These are phyloP conservation scores for Xylota sylvarum DNA, from an alignment of 2,888 invertebrate species.

Conservation along the genomic window DNA sequence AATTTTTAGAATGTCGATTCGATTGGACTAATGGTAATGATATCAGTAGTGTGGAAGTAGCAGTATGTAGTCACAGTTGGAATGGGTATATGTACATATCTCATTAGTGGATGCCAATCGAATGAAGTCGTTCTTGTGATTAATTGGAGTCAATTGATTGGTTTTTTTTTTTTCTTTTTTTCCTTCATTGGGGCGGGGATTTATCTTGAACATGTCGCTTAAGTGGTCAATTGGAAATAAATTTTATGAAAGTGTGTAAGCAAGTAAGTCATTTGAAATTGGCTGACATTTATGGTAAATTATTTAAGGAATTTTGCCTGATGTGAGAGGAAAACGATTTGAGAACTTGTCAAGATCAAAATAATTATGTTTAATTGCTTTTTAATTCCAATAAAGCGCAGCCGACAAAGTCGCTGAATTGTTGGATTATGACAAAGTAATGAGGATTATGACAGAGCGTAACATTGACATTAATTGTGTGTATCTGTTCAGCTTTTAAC, in stretches of 20 bases:
- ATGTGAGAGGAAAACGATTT: conserved; percentile 38
- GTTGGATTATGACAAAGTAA: not conserved
- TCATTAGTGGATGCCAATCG: conserved; percentile 69
- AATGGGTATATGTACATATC: conserved; percentile 33
- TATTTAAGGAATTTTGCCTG: conserved; percentile 46
- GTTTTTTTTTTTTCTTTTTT: conserved; percentile 32
- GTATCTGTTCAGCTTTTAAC: too few species aligned
- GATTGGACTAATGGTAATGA: conserved; percentile 41
- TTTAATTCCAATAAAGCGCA: not conserved
- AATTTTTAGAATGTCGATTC: conserved; percentile 61
- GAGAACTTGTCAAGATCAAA: conserved; percentile 35
- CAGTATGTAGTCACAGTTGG: conserved; percentile 12
- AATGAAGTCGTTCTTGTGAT: conserved; percentile 65
- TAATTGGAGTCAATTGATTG: conserved; percentile 66
- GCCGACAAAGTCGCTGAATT: not conserved
- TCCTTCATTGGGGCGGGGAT: not conserved
- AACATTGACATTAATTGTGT: not conserved
- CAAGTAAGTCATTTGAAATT: conserved; percentile 42
- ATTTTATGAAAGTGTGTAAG: not conserved
- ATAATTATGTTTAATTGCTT: conserved; percentile 28
- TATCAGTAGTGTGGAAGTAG: conserved; percentile 8
- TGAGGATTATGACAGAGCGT: not conserved
- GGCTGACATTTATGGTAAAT: conserved; percentile 42
- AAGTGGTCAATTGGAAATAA: conserved; percentile 20
- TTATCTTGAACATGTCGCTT: conserved; percentile 18